Evolutionary conservation across 2,888 invertebrate species (phyloP), one percentile per base, ranked within the genome.

Genomic region (Gonocerus acuteangulatus): DNA sequence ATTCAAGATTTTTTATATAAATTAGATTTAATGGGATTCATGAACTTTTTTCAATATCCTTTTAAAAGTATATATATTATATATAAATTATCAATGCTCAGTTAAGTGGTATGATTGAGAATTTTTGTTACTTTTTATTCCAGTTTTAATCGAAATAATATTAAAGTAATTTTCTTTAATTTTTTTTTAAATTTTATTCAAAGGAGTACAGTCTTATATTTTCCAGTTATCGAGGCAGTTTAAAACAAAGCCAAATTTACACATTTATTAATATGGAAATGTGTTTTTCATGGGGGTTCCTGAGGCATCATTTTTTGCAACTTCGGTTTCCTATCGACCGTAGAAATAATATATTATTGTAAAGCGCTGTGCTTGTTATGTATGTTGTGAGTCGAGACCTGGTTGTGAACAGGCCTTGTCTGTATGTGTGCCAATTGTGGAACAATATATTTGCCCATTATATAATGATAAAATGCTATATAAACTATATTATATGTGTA

Each of bases 1-100:
- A 65, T 66, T 60, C 59, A 66, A 65, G 63, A 62, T 61, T 65
- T 66, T 66, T 67, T 64, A 66, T 66, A 66, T 66, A 59, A 59
- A 48, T 48, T 48, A 48, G 19, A 47, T 34, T 21, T 59, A 48
- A 60, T 60, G 58, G 48, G 54, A 62, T 60, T 62, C 65, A 58
- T 58, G 58, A 61, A 62, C 60, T 44, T 49, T 65, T 51, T 64
- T 62, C 59, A 64, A 60, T 60, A 42, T 47, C 51, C 19, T 61
- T 27, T 57, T 15, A 61, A 48, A 57, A 48, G 22, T 57, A 48
- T 39, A 49, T 42, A 60, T 45, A 51, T 18, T 58, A 61, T 63
- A 57, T 52, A 61, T 56, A 62, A 54, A 59, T 44, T 62, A 62
- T 64, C 47, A 61, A 65, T 66, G 67, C 67, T 67, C 67, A 67